Evolutionary conservation across 2,888 invertebrate species (phyloP).

Genomic region (Plemyria rubiginata): DNA sequence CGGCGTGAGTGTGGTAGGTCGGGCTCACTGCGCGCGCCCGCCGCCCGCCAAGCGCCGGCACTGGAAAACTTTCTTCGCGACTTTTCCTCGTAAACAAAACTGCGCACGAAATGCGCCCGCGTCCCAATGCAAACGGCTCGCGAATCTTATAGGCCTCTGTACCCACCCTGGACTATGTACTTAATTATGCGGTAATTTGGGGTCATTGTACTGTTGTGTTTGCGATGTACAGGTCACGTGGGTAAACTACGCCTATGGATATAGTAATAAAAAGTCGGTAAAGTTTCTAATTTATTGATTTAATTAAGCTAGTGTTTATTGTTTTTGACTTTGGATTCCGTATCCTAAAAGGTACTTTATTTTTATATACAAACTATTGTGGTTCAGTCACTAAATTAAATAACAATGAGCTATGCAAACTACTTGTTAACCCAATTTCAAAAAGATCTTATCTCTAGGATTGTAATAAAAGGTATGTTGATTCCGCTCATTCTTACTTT

Average conservation of each 20-base stretch:
- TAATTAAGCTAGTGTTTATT: constrained; percentile 43
- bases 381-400: constrained; percentile 14
- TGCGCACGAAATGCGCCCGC: constrained; percentile 67
- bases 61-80: constrained; percentile 82
- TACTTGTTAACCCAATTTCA: constrained; percentile 25
- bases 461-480: constrained; percentile 31
- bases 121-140: constrained; percentile 39
- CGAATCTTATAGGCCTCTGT: constrained; percentile 20
- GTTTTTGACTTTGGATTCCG: constrained; percentile 31
- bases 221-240: constrained; percentile 69
- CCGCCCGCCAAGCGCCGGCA: constrained; percentile 72
- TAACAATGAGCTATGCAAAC: constrained; percentile 26
- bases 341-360: constrained; percentile 24
- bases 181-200: constrained; percentile 49
- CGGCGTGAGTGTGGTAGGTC: constrained; percentile 81
- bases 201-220: constrained; percentile 61
- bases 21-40: constrained; percentile 80
- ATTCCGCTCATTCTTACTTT: constrained; percentile 11
- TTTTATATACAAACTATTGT: constrained; percentile 18
- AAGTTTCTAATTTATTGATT: constrained; percentile 64
- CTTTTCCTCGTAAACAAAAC: constrained; percentile 81
- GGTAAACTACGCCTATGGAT: constrained; percentile 80
- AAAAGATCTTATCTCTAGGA: constrained; percentile 31
- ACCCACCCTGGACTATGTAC: constrained; percentile 52
- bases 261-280: constrained; percentile 83